Conservation (phyloP, 2,888 invertebrate genomes). For the Drosophila engyochracea region DNA sequence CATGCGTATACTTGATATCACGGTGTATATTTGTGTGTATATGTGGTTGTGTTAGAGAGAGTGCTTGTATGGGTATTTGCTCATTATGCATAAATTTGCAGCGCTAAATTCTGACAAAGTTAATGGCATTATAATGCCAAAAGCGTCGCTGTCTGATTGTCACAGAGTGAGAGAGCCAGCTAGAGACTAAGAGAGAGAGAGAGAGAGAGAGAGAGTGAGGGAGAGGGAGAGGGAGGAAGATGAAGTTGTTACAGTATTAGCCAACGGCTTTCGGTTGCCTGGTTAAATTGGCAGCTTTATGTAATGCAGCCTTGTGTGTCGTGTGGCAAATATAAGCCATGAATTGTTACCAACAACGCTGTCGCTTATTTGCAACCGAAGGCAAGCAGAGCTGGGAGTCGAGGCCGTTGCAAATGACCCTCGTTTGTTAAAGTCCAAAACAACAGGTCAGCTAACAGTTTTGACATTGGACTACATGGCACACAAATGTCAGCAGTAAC, state of each 20-base stretch:
- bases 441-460: conserved; percentile 49
- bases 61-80: conserved; percentile 41
- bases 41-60: conserved; percentile 2
- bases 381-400: conserved; percentile 6
- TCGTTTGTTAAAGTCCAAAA: conserved; percentile 54
- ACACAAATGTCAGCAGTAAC: conserved; percentile 58
- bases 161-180: conserved; percentile 15
- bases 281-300: conserved; percentile 27
- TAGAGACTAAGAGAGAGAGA: neutral
- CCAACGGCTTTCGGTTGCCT: conserved; percentile 29
- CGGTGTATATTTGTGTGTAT: neutral
- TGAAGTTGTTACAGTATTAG: conserved; percentile 40
- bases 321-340: conserved; percentile 30
- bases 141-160: conserved; percentile 44
- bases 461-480: conserved; percentile 66
- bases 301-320: conserved; percentile 30
- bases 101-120: conserved; percentile 81
- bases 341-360: conserved; percentile 41
- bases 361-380: conserved; percentile 54
- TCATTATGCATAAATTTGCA: conserved; percentile 80
- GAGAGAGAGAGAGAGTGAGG: neutral
- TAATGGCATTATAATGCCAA: conserved; percentile 82
- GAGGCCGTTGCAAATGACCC: conserved; percentile 62
- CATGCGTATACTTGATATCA: conserved; percentile 17
- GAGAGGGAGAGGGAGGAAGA: neutral